These are phyloP conservation scores for Cephus nigrinus DNA, from an alignment of 2,888 invertebrate genomes.

Conservation along the genomic window DNA sequence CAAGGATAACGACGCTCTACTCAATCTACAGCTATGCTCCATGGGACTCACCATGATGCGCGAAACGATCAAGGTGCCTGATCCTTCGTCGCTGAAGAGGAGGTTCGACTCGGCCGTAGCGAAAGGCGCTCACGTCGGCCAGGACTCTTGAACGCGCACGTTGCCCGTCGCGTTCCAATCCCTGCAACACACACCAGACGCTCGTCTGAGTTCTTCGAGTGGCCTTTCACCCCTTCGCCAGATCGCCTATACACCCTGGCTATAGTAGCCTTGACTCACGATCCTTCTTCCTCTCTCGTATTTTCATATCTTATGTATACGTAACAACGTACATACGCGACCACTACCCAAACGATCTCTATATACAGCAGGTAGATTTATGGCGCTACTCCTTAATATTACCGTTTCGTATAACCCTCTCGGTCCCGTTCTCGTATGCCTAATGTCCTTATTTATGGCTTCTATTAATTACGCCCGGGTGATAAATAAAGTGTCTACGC, in stretches of 20 bases:
- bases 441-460: conserved; percentile 10
- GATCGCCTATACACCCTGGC: conserved; percentile 6
- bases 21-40: conserved; percentile 1
- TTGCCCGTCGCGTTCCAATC: conserved; percentile 65
- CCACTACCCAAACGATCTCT: too few species aligned
- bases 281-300: background rate
- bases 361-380: background rate
- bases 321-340: too few species aligned
- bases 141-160: conserved; percentile 64
- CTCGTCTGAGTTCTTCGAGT: conserved; percentile 12
- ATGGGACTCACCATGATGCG: conserved; percentile 59
- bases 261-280: conserved; percentile 4
- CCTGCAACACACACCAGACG: conserved; percentile 57
- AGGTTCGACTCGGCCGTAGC: conserved; percentile 55
- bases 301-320: background rate
- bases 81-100: conserved; percentile 58
- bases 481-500: conserved; percentile 4
- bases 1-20: background rate
- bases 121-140: conserved; percentile 64
- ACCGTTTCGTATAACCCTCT: background rate
- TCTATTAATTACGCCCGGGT: conserved; percentile 8
- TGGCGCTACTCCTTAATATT: background rate
- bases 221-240: conserved; percentile 13
- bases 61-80: conserved; percentile 59
- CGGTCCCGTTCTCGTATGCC: conserved; percentile 2